Evolutionary conservation across 1,140 invertebrate genomes (phyloP), one percentile per base, ranked within the genome.

Genomic region (Homalodisca vitripennis): DNA sequence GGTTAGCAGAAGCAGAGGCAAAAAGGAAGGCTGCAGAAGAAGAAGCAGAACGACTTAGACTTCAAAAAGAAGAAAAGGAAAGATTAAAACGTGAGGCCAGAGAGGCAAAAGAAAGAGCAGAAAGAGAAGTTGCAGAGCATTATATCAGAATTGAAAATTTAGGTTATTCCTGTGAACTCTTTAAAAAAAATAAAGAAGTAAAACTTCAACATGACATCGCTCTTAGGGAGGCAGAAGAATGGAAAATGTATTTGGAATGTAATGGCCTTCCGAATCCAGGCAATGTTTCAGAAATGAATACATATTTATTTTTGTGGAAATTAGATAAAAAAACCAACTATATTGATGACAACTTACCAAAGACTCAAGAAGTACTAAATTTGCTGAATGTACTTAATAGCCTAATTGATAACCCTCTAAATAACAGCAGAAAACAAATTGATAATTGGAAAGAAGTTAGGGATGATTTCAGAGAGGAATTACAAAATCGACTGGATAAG

Each of bases 201-300:
- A 71, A 69, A 31, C 71, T 74, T 14, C 31, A 68, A 30, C 48
- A 68, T 20, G 70, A 74, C 34, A 66, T 66, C 2, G 60, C 17
- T 1, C 67, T 70, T 1, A 57, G 73, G 3, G 63, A 71, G 17
- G 41, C 69, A 26, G 46, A 74, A 57, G 70, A 89, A 78, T 89
- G 88, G 88, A 69, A 80, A 30, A 81, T 84, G 34, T 88, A 85
- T 70, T 79, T 88, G 77, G 81, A 81, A 10, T 89, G 87, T 73
- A 84, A 87, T 62, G 84, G 86, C 26, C 77, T 89, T n/a, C 88
- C 88, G 0, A 83, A 87, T 76, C 84, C 86, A 0, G 78, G 77
- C 1, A 80, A 80, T 71, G 77, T 84, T 13, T 78, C 81, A 3
- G 81, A 87, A 64, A 79, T 89, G 74, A 85, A 87, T 66, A 86